Percentiles rank a stretch among this genome's conserved stretches.
Evolutionary conservation across 2,888 invertebrate species (phyloP).

Genomic region (Aethes cnicana): DNA sequence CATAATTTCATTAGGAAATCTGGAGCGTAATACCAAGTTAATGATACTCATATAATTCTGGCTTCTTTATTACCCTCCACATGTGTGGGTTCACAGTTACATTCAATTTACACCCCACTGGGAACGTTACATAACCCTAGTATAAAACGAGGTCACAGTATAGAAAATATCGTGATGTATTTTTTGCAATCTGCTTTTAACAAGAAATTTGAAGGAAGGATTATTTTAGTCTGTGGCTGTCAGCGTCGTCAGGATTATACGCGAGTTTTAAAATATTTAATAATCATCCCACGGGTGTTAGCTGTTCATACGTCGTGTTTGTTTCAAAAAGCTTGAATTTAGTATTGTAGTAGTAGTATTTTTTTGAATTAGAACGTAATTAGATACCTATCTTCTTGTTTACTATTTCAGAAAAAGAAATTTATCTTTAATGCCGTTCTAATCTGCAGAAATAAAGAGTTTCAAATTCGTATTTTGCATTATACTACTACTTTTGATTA

Average conservation of each 20-base stretch:
- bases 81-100: slow-evolving; percentile 42
- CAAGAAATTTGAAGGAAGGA: neutral
- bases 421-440: too few relatives aligned
- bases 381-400: too few relatives aligned
- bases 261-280: slow-evolving; percentile 49
- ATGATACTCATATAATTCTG: slow-evolving; percentile 39
- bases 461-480: too few relatives aligned
- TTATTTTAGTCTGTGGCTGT: slow-evolving; percentile 37
- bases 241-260: slow-evolving; percentile 42
- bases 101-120: slow-evolving; percentile 46
- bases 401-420: too few relatives aligned
- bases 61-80: slow-evolving; percentile 43
- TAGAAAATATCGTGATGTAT: slow-evolving; percentile 6
- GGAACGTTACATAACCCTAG: slow-evolving; percentile 32
- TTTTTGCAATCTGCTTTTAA: slow-evolving; percentile 10
- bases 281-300: slow-evolving; percentile 39
- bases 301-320: slow-evolving; percentile 33
- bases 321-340: slow-evolving; percentile 17
- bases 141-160: slow-evolving; percentile 37
- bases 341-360: neutral
- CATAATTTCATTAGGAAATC: slow-evolving; percentile 34
- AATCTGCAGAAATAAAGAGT: too few relatives aligned
- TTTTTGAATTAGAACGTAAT: neutral
- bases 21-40: slow-evolving; percentile 35
- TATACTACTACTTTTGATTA: too few relatives aligned